Conservation (phyloP, 2,113 vertebrate genomes). For the Macrotus californicus region DNA sequence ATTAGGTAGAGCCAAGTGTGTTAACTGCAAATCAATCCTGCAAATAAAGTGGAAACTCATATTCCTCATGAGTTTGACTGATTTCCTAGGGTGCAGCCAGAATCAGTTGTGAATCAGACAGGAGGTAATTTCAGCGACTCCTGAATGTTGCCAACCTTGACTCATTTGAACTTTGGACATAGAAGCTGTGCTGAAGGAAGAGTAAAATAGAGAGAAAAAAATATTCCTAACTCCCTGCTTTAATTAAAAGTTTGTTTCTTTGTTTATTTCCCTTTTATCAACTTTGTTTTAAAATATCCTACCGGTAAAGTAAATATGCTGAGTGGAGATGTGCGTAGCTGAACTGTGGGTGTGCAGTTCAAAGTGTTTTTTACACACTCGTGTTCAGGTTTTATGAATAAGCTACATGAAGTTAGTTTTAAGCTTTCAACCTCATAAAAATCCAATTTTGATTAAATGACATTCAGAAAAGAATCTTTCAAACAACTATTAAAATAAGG, state of each 20-base stretch:
- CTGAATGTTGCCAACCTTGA: neutral
- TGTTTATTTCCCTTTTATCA: neutral
- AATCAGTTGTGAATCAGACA: constrained; percentile 16
- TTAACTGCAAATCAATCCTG: constrained; percentile 40
- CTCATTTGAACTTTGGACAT: neutral
- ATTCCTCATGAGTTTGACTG: neutral
- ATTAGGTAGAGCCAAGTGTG: neutral
- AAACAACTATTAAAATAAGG: neutral
- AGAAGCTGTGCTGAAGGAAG: neutral
- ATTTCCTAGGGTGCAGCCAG: neutral
- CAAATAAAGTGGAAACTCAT: neutral
- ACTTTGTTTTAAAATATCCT: constrained; percentile 15
- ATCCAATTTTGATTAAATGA: constrained; percentile 29
- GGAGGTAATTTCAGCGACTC: neutral
- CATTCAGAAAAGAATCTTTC: constrained; percentile 20
- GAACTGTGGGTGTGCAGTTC: neutral
- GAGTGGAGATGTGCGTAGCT: neutral
- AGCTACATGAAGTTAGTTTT: neutral
- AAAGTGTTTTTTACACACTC: constrained; percentile 39
- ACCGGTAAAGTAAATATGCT: neutral
- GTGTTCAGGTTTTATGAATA: constrained; percentile 29
- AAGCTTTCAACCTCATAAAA: constrained; percentile 39
- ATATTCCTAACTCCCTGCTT: neutral
- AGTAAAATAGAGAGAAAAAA: constrained; percentile 20
- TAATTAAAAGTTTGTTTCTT: neutral